Percentiles rank a stretch among this genome's conserved stretches.
Evolutionary conservation across 1,140 invertebrate species (phyloP).

Genomic region (Drosophila nebulosa): DNA sequence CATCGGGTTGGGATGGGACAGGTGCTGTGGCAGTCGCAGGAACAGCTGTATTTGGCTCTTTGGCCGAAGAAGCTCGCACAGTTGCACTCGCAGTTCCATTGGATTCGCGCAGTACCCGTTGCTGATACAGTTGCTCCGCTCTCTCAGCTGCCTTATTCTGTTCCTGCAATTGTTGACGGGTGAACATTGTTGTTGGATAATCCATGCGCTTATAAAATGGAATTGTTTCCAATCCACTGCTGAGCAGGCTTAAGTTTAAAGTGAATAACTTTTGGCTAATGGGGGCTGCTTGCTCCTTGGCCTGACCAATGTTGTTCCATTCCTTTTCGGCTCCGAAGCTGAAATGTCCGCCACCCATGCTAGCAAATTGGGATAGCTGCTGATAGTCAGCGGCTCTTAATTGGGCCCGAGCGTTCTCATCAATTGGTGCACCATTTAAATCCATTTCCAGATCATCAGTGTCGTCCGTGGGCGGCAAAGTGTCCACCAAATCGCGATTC

Average conservation of each 20-base stretch:
- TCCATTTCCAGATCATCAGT: slow-evolving; percentile 42
- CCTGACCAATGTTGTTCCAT: slow-evolving; percentile 56
- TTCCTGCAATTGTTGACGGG: slow-evolving; percentile 43
- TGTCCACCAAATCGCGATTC: slow-evolving; percentile 50
- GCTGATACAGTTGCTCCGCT: slow-evolving; percentile 61
- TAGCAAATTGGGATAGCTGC: slow-evolving; percentile 59
- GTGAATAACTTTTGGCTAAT: slow-evolving; percentile 63
- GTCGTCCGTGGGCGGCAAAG: slow-evolving; percentile 44
- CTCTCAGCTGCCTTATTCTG: slow-evolving; percentile 66
- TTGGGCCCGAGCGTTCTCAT: slow-evolving; percentile 66
- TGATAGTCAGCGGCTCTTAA: slow-evolving; percentile 65
- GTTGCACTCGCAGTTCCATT: slow-evolving; percentile 31
- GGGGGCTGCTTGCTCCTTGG: slow-evolving; percentile 51
- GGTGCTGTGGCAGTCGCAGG: background rate
- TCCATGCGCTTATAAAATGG: slow-evolving; percentile 80
- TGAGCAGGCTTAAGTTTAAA: slow-evolving; percentile 60
- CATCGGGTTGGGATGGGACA: slow-evolving; percentile 38
- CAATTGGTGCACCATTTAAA: slow-evolving; percentile 40
- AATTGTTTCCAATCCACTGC: slow-evolving; percentile 67
- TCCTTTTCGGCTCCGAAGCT: slow-evolving; percentile 71
- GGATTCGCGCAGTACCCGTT: slow-evolving; percentile 41
- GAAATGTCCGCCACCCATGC: slow-evolving; percentile 68
- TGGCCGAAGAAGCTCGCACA: slow-evolving; percentile 29
- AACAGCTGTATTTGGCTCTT: background rate
- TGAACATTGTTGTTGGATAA: slow-evolving; percentile 60